Evolutionary conservation across 2,113 vertebrate genomes (phyloP).

Genomic region (Condylura cristata): DNA sequence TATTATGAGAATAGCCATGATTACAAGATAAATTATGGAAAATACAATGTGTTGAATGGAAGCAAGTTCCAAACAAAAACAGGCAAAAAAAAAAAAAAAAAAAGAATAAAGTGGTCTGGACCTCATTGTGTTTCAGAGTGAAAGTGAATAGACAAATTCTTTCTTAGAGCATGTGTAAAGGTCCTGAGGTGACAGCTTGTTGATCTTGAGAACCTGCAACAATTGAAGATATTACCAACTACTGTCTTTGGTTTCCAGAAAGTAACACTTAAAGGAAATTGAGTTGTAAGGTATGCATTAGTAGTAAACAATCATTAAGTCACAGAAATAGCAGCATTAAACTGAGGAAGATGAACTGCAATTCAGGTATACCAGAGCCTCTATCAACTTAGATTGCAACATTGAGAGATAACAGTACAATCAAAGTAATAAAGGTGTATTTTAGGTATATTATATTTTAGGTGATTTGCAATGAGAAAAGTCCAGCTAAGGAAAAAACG

Average conservation of each 20-base stretch:
- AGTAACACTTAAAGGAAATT: not conserved
- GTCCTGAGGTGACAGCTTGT: not conserved
- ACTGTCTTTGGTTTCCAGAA: not conserved
- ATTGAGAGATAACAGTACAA: no score
- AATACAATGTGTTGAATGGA: not conserved
- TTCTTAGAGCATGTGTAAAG: not conserved
- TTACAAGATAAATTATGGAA: not conserved
- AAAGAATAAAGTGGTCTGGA: not conserved
- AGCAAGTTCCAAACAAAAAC: not conserved
- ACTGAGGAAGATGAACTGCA: not conserved
- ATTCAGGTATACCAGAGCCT: not conserved
- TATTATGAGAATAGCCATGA: not conserved
- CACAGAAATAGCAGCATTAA: not conserved
- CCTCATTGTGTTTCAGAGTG: not conserved
- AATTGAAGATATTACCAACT: fast-evolving
- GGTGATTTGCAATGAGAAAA: not conserved
- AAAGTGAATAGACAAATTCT: not conserved
- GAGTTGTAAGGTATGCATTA: not conserved
- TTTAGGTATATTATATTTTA: no score
- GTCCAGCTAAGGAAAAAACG: not conserved
- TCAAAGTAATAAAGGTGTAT: no score
- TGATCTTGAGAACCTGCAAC: not conserved
- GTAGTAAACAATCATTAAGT: not conserved
- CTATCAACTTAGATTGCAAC: fast-evolving
- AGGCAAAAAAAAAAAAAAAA: not conserved